phyloP scores from a whole-genome alignment of 1,140 invertebrate species.

The Aphelinus certus region DNA sequence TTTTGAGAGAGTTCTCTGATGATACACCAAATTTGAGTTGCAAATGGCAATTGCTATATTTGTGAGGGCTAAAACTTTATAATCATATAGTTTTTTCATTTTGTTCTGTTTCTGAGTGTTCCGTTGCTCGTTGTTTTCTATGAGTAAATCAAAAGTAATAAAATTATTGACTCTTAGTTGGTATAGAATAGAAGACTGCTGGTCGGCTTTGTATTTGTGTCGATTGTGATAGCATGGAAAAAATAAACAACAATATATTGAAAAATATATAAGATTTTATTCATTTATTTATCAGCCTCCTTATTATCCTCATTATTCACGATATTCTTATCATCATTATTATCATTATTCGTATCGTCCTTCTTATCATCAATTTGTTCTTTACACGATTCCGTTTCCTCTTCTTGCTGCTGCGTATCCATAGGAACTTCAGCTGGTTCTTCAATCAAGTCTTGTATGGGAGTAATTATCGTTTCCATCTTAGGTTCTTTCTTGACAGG shows the following conservation, averaged over 20 bases:
- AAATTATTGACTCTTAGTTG: constrained; percentile 32
- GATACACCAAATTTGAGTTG: not conserved
- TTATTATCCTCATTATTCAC: not conserved
- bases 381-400: no score
- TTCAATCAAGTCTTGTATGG: constrained; percentile 57
- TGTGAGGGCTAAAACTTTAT: constrained; percentile 3
- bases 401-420: not conserved
- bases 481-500: not conserved
- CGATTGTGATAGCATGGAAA: constrained; percentile 45
- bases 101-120: constrained; percentile 21
- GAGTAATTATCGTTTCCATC: constrained; percentile 36
- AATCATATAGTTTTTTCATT: not conserved
- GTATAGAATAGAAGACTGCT: constrained; percentile 46
- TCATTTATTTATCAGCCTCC: constrained; percentile 2
- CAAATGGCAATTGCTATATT: constrained; percentile 10
- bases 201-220: constrained; percentile 40
- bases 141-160: constrained; percentile 21
- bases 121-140: constrained; percentile 38
- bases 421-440: constrained; percentile 42
- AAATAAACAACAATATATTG: constrained; percentile 30
- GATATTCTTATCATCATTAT: not conserved
- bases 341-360: not conserved
- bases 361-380: not conserved
- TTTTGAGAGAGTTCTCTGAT: constrained; percentile 12
- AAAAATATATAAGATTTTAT: not conserved